Evolutionary conservation across 2,888 invertebrate genomes (phyloP).

Genomic region (Drosophila prolongata): DNA sequence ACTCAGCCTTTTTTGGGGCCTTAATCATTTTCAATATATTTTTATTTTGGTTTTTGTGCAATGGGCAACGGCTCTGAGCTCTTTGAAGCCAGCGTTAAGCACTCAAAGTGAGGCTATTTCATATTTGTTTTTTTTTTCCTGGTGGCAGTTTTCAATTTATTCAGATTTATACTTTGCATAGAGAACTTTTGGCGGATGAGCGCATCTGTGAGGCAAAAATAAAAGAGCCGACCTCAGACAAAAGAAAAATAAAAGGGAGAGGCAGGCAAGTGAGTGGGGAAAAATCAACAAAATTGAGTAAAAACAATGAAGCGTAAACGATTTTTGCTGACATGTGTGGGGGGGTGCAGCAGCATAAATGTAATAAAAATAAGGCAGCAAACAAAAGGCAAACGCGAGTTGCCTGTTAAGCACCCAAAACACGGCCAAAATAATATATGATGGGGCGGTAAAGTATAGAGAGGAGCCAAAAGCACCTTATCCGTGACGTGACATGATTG

Average conservation of each 20-base stretch:
- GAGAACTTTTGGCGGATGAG: conserved; percentile 33
- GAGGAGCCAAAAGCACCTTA: conserved; percentile 24
- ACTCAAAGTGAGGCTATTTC: conserved; percentile 47
- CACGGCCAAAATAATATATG: conserved; percentile 10
- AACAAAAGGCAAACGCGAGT: conserved; percentile 71
- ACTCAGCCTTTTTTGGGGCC: conserved; percentile 45
- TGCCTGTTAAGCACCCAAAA: conserved; percentile 58
- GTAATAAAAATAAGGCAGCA: conserved; percentile 63
- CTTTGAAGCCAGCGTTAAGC: conserved; percentile 45
- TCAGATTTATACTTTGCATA: conserved; percentile 31
- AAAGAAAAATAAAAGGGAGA: conserved; percentile 32
- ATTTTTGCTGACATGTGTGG: conserved; percentile 71
- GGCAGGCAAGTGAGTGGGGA: conserved; percentile 43
- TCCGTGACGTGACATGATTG: conserved; percentile 71
- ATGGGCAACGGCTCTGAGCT: conserved; percentile 29
- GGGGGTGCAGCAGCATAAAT: conserved; percentile 31
- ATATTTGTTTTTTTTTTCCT: conserved; percentile 33
- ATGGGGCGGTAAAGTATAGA: conserved; percentile 9
- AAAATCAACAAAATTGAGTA: conserved; percentile 69
- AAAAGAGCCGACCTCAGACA: conserved; percentile 41
- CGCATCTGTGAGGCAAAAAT: conserved; percentile 22
- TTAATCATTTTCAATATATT: conserved; percentile 50
- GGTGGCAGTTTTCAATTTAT: conserved; percentile 60
- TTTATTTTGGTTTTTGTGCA: conserved; percentile 21
- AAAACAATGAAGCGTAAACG: conserved; percentile 78